Evolutionary conservation across 2,888 invertebrate species (phyloP).

Genomic region (Caenorhabditis wallacei): DNA sequence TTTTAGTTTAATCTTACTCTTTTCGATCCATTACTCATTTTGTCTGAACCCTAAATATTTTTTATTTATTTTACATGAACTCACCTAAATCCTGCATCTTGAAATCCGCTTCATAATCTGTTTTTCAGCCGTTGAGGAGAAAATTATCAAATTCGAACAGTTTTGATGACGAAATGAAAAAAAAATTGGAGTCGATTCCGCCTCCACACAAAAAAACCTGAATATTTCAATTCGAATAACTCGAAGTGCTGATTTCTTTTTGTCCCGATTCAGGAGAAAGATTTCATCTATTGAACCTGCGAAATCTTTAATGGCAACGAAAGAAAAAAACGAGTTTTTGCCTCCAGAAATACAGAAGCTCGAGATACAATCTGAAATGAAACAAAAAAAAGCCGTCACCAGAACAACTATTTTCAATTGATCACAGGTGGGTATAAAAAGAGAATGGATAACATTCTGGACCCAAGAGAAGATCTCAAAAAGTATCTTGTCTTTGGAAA

Average conservation of each 20-base stretch:
- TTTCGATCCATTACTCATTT: no score
- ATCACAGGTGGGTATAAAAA: slow-evolving; percentile 43
- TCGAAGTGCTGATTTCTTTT: slow-evolving; percentile 1
- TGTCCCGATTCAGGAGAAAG: neutral
- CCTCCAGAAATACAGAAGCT: slow-evolving; percentile 29
- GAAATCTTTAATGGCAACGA: neutral
- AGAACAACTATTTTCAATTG: neutral
- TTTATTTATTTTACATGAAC: no score
- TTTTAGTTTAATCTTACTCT: no score
- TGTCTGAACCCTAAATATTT: no score
- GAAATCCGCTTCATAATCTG: no score
- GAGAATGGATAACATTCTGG: slow-evolving; percentile 1
- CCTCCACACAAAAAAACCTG: slow-evolving; percentile 12
- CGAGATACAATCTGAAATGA: slow-evolving; percentile 11
- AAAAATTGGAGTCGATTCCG: no score
- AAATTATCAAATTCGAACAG: neutral
- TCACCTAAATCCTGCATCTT: no score
- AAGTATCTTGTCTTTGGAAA: neutral
- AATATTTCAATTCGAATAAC: neutral
- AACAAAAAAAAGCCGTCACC: slow-evolving; percentile 6
- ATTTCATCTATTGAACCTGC: slow-evolving; percentile 27
- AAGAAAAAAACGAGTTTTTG: slow-evolving; percentile 21
- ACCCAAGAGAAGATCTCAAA: slow-evolving; percentile 14
- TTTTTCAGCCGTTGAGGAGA: no score
- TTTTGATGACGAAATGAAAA: neutral